Conservation (phyloP, 2,888 invertebrate genomes). For the Halictus quadricinctus region DNA sequence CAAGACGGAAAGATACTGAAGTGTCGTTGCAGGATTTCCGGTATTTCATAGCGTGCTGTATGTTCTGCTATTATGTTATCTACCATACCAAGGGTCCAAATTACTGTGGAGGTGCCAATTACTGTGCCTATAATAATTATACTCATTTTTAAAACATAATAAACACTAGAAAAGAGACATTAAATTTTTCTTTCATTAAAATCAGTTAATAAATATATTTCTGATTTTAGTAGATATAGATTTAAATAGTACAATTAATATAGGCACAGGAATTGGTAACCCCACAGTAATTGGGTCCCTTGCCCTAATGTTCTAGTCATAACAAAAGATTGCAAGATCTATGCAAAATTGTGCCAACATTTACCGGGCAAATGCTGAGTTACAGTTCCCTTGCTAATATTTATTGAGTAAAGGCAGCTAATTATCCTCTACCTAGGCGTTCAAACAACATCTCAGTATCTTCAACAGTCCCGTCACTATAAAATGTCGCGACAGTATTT, state of each 20-base stretch:
- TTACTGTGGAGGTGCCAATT: too few species aligned
- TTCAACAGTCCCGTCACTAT: background rate
- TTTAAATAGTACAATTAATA: too few species aligned
- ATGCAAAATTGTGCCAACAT: background rate
- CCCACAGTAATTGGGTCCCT: too few species aligned
- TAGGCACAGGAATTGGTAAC: too few species aligned
- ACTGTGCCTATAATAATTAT: too few species aligned
- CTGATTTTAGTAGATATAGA: too few species aligned
- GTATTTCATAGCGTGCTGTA: background rate
- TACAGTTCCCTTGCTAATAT: background rate
- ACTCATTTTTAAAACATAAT: too few species aligned
- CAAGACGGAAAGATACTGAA: background rate
- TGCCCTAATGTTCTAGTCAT: too few species aligned
- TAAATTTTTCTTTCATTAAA: too few species aligned
- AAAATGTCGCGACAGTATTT: background rate
- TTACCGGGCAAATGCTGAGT: background rate
- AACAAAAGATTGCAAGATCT: too few species aligned
- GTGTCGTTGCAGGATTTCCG: background rate
- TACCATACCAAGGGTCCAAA: background rate
- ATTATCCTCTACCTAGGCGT: background rate
- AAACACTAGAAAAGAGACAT: too few species aligned
- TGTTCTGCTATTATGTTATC: background rate
- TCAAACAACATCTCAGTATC: background rate
- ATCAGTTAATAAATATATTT: too few species aligned
- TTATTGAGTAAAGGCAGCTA: background rate